Conservation (phyloP, 2,888 invertebrate genomes). For the Nemurella pictetii region DNA sequence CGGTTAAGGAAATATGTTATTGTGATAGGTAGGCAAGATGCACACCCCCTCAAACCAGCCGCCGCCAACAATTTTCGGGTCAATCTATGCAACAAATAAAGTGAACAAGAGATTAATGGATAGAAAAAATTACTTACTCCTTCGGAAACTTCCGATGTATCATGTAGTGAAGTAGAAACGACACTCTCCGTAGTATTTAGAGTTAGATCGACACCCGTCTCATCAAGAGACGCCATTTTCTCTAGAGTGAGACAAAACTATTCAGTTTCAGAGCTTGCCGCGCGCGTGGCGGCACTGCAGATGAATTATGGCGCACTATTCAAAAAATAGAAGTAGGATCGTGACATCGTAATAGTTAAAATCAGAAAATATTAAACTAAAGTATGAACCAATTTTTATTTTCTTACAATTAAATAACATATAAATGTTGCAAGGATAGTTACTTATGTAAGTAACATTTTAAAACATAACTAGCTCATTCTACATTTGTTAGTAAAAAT, state of each 20-base stretch:
- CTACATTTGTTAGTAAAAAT: background rate
- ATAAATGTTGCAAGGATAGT: background rate
- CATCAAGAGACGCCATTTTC: background rate
- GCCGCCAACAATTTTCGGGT: background rate
- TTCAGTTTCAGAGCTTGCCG: no score
- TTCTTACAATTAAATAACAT: background rate
- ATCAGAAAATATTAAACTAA: background rate
- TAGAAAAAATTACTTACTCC: background rate
- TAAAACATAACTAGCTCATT: background rate
- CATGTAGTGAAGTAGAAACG: background rate
- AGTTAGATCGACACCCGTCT: background rate
- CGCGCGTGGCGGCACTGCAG: no score
- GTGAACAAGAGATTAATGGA: background rate
- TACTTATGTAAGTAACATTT: background rate
- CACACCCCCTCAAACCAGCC: no score
- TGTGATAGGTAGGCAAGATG: no score
- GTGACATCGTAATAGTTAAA: no score
- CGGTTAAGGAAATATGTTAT: no score
- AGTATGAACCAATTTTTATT: background rate
- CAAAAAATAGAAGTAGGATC: no score
- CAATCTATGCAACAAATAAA: background rate
- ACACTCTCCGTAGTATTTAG: background rate
- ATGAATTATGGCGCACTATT: no score
- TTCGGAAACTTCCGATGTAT: background rate
- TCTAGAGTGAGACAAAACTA: background rate